Conservation (phyloP, 2,113 vertebrate genomes). For the Nerophis ophidion region DNA sequence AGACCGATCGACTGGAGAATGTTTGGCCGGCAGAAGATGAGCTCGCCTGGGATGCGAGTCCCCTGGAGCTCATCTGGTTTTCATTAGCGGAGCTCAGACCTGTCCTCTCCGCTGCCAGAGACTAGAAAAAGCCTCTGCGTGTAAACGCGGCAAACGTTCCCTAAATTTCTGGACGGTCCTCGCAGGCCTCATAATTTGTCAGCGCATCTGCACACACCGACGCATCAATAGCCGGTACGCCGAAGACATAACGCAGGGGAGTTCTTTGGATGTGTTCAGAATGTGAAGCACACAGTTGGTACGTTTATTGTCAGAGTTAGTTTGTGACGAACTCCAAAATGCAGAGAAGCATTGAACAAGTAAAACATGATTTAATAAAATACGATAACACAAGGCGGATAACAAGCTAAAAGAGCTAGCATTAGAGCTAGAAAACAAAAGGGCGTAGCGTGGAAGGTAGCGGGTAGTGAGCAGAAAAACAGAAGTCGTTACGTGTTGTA, state of each 20-base stretch:
- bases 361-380: no score
- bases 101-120: constrained; percentile 51
- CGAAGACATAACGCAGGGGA: not conserved
- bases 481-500: no score
- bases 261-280: not conserved
- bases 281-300: not conserved
- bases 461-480: no score
- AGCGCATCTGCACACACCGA: constrained; percentile 4
- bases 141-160: constrained; percentile 25
- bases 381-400: no score
- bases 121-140: constrained; percentile 38
- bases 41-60: constrained; percentile 43
- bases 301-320: no score
- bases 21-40: constrained; percentile 59
- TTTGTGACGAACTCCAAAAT: no score
- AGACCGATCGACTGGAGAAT: not conserved
- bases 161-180: constrained; percentile 22
- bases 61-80: constrained; percentile 59
- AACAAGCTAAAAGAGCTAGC: no score
- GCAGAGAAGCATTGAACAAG: no score
- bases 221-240: constrained; percentile 6
- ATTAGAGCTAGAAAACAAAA: no score
- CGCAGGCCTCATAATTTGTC: constrained; percentile 14
- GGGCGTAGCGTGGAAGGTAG: no score
- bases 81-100: constrained; percentile 59